Evolutionary conservation across 1,140 invertebrate genomes (phyloP).

Genomic region (Heliconius hewitsoni): DNA sequence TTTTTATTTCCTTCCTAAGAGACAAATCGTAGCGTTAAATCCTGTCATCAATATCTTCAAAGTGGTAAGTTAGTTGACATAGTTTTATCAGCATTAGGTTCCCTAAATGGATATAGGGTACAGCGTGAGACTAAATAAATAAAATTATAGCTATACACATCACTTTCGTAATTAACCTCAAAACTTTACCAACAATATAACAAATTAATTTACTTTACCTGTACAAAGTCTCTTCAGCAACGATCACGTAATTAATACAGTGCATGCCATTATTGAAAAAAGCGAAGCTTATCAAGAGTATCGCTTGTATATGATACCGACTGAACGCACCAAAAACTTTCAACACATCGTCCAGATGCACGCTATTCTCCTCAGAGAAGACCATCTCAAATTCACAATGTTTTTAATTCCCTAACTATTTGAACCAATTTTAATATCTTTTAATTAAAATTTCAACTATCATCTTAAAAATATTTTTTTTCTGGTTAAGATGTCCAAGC

Average conservation of each 20-base stretch:
- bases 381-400: slow-evolving; percentile 30
- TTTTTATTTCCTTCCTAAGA: no score
- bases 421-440: background rate
- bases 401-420: background rate
- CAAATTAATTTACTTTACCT: slow-evolving; percentile 35
- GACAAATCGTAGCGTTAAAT: no score
- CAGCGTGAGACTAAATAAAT: no score
- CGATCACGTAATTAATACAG: slow-evolving; percentile 46
- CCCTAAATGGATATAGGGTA: no score
- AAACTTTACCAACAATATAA: background rate
- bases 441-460: background rate
- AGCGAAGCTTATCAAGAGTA: slow-evolving; percentile 45
- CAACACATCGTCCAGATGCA: slow-evolving; percentile 46
- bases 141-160: no score
- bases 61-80: no score
- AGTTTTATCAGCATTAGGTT: no score
- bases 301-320: slow-evolving; percentile 43
- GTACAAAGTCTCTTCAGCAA: slow-evolving; percentile 45
- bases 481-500: background rate
- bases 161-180: background rate
- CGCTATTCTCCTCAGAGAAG: slow-evolving; percentile 23
- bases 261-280: slow-evolving; percentile 51
- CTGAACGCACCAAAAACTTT: slow-evolving; percentile 42
- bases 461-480: background rate
- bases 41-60: no score